These are phyloP conservation scores for Larimichthys polyactis DNA, from an alignment of 2,113 vertebrate genomes.

Conservation along the genomic window DNA sequence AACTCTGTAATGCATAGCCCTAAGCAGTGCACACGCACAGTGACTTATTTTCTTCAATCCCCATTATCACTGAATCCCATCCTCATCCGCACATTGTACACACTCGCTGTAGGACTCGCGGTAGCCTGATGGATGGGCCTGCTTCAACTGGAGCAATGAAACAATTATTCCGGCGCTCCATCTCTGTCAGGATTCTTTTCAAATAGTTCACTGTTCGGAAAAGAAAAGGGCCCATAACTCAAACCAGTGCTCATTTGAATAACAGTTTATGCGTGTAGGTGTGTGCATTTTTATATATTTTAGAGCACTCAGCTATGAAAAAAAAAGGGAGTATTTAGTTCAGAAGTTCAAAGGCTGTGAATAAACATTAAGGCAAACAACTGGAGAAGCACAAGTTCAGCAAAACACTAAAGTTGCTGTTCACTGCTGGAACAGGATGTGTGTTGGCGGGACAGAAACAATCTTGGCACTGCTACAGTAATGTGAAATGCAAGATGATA, in stretches of 20 bases:
- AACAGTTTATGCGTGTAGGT: not conserved
- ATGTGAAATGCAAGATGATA: too few species aligned
- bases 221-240: slow-evolving; percentile 59
- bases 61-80: slow-evolving; percentile 24
- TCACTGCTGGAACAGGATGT: too few species aligned
- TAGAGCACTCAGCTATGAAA: not conserved
- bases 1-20: not conserved
- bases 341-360: not conserved
- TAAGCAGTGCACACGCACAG: not conserved
- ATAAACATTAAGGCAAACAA: not conserved
- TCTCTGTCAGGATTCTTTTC: slow-evolving; percentile 71
- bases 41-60: not conserved
- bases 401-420: too few species aligned
- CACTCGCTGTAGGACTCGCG: slow-evolving; percentile 9
- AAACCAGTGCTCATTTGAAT: slow-evolving; percentile 53
- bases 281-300: not conserved
- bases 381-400: too few species aligned
- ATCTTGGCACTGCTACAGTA: too few species aligned
- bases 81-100: slow-evolving; percentile 38
- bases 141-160: slow-evolving; percentile 63
- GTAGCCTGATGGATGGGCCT: slow-evolving; percentile 70
- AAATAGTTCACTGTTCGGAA: slow-evolving; percentile 45
- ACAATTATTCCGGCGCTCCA: slow-evolving; percentile 67
- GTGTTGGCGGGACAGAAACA: too few species aligned
- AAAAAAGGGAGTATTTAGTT: not conserved